These are phyloP conservation scores for Perccottus glenii DNA, from an alignment of 2,113 vertebrate species.

Conservation along the genomic window DNA sequence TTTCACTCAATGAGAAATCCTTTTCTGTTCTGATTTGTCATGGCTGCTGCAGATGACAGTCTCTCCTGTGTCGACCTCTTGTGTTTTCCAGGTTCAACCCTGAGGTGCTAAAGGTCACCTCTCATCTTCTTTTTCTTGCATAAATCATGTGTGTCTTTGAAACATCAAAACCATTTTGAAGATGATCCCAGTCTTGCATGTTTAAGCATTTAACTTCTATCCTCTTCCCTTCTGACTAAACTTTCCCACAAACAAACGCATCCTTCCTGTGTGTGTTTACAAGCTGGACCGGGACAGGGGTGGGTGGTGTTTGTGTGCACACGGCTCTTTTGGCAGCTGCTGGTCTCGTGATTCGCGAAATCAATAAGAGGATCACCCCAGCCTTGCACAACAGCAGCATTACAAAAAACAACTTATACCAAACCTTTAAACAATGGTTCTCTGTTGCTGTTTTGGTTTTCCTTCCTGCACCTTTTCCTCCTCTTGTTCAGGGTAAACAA, in stretches of 20 bases:
- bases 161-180: too few relatives aligned
- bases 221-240: constrained; percentile 25
- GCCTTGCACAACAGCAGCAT: constrained; percentile 55
- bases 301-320: neutral
- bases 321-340: constrained; percentile 17
- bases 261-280: constrained; percentile 43
- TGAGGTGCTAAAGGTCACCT: neutral
- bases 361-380: constrained; percentile 71
- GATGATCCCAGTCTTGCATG: neutral
- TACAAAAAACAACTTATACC: constrained; percentile 56
- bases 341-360: constrained; percentile 52
- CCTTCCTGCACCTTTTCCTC: constrained; percentile 5
- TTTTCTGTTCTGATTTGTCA: neutral
- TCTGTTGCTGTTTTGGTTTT: constrained; percentile 34
- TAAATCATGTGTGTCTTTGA: too few relatives aligned
- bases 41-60: neutral
- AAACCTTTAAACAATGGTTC: constrained; percentile 45
- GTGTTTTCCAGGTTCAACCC: neutral
- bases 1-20: neutral
- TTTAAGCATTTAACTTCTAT: constrained; percentile 25
- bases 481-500: constrained; percentile 21
- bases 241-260: constrained; percentile 44
- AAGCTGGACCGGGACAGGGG: too few relatives aligned
- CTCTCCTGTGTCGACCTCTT: neutral
- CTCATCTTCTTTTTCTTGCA: too few relatives aligned